Conservation (phyloP, 1,140 invertebrate species). For the Lepidurus arcticus region DNA sequence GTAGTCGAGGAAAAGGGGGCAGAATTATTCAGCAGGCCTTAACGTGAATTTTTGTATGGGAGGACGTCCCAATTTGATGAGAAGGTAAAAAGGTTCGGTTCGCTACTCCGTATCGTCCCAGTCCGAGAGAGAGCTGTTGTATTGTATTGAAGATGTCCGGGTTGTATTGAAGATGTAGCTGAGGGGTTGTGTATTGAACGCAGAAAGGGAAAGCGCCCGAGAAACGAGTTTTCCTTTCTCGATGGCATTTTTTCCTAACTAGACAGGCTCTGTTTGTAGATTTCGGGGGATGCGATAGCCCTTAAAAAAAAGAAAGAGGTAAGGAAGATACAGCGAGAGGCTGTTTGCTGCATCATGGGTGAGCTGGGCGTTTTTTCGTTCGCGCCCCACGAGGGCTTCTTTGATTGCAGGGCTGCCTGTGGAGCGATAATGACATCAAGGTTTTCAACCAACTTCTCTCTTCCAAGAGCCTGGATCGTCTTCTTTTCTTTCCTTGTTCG, state of each 20-base stretch:
- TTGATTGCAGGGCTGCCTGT: slow-evolving; percentile 13
- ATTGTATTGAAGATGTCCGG: background rate
- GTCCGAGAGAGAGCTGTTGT: background rate
- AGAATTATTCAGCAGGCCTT: background rate
- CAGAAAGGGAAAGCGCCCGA: background rate
- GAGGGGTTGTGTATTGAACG: background rate
- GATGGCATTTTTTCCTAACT: background rate
- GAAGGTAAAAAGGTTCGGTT: background rate
- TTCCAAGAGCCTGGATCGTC: background rate
- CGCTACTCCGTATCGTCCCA: background rate
- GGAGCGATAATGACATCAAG: slow-evolving; percentile 18
- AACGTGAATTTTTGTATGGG: slow-evolving; percentile 11
- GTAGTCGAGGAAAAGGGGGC: background rate
- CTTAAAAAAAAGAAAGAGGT: background rate
- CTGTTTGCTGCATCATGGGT: background rate
- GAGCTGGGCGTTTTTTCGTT: slow-evolving; percentile 2
- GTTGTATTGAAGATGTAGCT: background rate
- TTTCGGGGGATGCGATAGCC: background rate
- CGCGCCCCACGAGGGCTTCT: background rate
- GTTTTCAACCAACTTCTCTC: slow-evolving; percentile 3
- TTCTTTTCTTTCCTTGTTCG: background rate
- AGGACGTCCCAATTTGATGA: background rate
- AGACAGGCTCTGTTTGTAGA: slow-evolving; percentile 8
- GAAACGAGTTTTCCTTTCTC: background rate
- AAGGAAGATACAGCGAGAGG: slow-evolving; percentile 8